Evolutionary conservation across 2,888 invertebrate genomes (phyloP).

Genomic region (Agrochola macilenta): DNA sequence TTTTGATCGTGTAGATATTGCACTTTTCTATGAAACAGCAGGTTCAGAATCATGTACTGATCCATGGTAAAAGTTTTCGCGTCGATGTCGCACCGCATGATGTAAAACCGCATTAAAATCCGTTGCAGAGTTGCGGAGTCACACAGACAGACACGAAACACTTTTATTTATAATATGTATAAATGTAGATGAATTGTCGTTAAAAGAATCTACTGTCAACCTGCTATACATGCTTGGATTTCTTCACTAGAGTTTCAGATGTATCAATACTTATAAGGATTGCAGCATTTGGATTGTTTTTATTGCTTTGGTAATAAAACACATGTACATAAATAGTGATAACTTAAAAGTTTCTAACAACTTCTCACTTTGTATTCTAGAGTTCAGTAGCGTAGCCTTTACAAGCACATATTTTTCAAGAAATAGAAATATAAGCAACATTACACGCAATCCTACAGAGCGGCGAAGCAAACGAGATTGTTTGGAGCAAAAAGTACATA

Average conservation of each 20-base stretch:
- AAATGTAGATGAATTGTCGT: background rate
- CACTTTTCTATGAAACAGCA: too few relatives aligned
- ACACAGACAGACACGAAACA: too few relatives aligned
- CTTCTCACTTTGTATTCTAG: background rate
- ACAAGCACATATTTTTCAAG: conserved; percentile 16
- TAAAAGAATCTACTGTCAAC: background rate
- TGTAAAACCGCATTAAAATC: too few relatives aligned
- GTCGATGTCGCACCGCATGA: too few relatives aligned
- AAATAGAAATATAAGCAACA: conserved; percentile 40
- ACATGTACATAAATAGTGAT: background rate
- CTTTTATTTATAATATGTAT: too few relatives aligned
- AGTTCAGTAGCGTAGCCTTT: background rate
- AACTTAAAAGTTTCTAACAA: background rate
- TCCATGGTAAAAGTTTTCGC: too few relatives aligned
- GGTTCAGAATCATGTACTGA: too few relatives aligned
- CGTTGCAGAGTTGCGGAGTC: too few relatives aligned
- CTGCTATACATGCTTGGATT: background rate
- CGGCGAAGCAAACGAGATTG: conserved; percentile 43
- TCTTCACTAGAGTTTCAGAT: background rate
- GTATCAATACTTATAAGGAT: background rate
- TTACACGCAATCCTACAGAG: conserved; percentile 26
- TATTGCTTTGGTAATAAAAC: background rate
- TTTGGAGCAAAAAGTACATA: conserved; percentile 54
- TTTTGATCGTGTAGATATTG: too few relatives aligned
- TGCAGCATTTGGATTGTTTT: too few relatives aligned